Conservation (phyloP, 2,888 invertebrate genomes). For the Ryuthela nishihirai region DNA sequence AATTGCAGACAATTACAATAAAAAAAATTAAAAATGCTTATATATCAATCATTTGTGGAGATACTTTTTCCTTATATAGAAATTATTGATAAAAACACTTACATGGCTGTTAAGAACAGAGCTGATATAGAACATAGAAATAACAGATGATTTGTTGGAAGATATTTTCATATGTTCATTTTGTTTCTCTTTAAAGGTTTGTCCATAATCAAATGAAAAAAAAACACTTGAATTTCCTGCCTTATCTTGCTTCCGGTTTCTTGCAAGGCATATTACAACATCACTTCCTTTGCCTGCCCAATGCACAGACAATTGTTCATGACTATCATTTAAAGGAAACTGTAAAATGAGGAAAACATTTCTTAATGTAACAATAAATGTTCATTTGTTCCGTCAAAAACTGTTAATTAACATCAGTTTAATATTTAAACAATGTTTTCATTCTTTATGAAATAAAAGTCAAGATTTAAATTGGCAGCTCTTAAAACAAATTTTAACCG, state of each 20-base stretch:
- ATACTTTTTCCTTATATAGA: too few species aligned
- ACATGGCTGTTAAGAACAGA: slow-evolving; percentile 73
- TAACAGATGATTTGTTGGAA: slow-evolving; percentile 61
- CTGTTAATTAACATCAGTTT: too few species aligned
- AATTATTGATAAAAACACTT: too few species aligned
- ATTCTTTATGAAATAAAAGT: too few species aligned
- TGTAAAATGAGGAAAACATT: slow-evolving; percentile 5
- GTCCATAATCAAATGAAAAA: slow-evolving; percentile 83
- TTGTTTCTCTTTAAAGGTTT: slow-evolving; percentile 65
- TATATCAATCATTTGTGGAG: too few species aligned
- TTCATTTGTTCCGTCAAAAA: too few species aligned
- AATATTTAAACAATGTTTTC: too few species aligned
- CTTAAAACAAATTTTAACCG: too few species aligned
- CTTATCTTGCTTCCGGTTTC: slow-evolving; percentile 54
- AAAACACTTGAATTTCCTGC: slow-evolving; percentile 66
- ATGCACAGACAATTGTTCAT: slow-evolving; percentile 84
- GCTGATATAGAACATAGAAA: slow-evolving; percentile 82
- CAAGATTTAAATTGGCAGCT: too few species aligned
- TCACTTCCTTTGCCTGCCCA: slow-evolving; percentile 87
- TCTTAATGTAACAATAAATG: too few species aligned
- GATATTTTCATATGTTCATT: slow-evolving; percentile 56
- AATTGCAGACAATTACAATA: too few species aligned
- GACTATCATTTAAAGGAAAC: slow-evolving; percentile 76
- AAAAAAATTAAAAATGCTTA: too few species aligned
- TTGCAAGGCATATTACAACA: slow-evolving; percentile 79